These are phyloP conservation scores for Trissoscelio sp. DNA, from an alignment of 2,888 invertebrate genomes.

Conservation along the genomic window DNA sequence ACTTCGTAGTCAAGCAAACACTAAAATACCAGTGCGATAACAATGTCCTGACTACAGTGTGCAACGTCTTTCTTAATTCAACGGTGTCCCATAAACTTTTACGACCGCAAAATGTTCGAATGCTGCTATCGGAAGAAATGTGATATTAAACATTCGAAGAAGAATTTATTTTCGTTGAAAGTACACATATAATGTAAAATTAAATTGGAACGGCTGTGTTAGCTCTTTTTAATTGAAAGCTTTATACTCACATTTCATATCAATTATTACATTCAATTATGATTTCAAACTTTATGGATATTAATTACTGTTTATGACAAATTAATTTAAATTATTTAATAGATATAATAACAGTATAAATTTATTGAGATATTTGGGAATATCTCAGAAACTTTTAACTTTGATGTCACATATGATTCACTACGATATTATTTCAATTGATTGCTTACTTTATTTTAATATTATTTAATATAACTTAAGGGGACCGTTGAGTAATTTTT, in stretches of 20 bases:
- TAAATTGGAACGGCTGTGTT: slow-evolving; percentile 26
- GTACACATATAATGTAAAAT: slow-evolving; percentile 48
- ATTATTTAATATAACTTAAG: no score
- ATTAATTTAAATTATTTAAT: not conserved
- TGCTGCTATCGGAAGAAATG: slow-evolving; percentile 71
- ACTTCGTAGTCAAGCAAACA: slow-evolving; percentile 80
- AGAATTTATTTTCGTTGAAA: slow-evolving; percentile 58
- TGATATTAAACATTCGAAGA: slow-evolving; percentile 64
- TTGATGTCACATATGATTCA: no score
- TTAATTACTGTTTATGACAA: slow-evolving; percentile 10
- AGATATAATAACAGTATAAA: no score
- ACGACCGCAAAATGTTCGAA: slow-evolving; percentile 76
- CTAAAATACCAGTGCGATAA: slow-evolving; percentile 79
- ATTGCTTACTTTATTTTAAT: no score
- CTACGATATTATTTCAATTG: no score
- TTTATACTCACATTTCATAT: slow-evolving; percentile 27
- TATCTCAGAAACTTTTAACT: no score
- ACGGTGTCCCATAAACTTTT: slow-evolving; percentile 80
- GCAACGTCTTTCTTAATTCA: slow-evolving; percentile 79
- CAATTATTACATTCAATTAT: slow-evolving; percentile 7
- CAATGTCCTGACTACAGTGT: slow-evolving; percentile 75
- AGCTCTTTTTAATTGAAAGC: slow-evolving; percentile 40
- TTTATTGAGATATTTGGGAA: no score
- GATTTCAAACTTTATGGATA: not conserved
- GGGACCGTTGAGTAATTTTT: no score